Evolutionary conservation across 2,797 vertebrate genomes (phyloP), one percentile per base, ranked within the genome.

Genomic region (Paratrypauchen microcephalus): DNA sequence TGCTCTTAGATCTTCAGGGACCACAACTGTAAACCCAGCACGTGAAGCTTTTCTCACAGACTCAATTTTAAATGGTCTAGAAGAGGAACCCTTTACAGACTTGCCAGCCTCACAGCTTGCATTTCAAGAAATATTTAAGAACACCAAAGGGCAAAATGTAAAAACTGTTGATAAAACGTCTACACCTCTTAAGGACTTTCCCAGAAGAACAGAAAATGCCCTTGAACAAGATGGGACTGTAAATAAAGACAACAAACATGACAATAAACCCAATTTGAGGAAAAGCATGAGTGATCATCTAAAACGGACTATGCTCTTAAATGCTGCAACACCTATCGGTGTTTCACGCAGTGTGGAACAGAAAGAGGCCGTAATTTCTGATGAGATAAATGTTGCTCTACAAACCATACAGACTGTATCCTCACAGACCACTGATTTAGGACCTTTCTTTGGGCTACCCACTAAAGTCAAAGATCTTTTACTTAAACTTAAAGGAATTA

Each of bases 371-470:
- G 83, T 92, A 58, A 83, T 99, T 23, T 94, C 90, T 13, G 91
- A 97, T 87, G 96, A 98, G 92, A 94, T 97, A 23, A 90, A 82
- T 68, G 87, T 94, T 36, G 96, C 95, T 65, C 83, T 90, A 81
- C 93, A 90, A 88, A 82, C 95, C 28, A 89, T 95, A 47, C 92
- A 94, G 67, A 87, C 86, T 0, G 84, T 92, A 0, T 90, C 88
- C 1, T 80, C 87, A 9, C 86, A 92, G 70, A 86, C 77, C 9
- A 68, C 82, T 0, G 97, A 99, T 75, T 92, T 94, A 23, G 98
- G 98, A 4, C 98, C 98, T 2, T 99, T 99, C 88, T 99, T 97
- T 77, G 96, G 96, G 2, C 95, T 99, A 23, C 97, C 98, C 56
- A 93, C 89, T 82, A 97, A 92, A 93, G 96, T 99, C n/a, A 95